A percentile compares a stretch with the other conserved stretches of the same genome.
phyloP scores from a whole-genome alignment of 2,113 vertebrate genomes.

The Lepisosteus oculatus region DNA sequence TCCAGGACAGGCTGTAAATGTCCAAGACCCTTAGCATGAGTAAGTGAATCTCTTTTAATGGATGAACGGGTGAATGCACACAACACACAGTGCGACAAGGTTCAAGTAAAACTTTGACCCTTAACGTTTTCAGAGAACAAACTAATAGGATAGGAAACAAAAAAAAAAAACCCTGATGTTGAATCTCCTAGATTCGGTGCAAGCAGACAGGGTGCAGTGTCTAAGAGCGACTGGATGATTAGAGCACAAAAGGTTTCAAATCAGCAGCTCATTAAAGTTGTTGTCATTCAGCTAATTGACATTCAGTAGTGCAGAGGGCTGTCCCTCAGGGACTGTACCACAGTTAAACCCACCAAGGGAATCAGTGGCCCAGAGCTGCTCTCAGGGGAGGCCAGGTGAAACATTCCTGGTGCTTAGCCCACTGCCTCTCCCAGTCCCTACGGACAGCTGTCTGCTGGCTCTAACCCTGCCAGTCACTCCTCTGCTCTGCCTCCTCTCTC shows the following conservation, averaged over 20 bases:
- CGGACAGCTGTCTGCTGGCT: neutral
- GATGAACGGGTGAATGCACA: no score
- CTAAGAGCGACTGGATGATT: conserved; percentile 24
- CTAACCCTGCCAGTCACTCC: neutral
- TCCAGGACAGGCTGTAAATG: no score
- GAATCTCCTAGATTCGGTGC: no score
- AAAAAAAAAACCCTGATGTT: no score
- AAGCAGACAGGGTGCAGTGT: conserved; percentile 6
- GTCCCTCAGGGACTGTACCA: conserved; percentile 42
- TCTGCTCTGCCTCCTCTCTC: neutral
- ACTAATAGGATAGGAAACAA: no score
- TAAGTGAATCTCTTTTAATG: no score
- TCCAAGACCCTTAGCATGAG: no score
- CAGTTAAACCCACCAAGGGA: conserved; percentile 39
- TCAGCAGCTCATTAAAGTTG: conserved; percentile 67
- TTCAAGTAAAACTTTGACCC: no score
- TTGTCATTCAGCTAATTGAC: conserved; percentile 63
- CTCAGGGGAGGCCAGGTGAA: conserved; percentile 19
- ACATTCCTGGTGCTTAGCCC: neutral
- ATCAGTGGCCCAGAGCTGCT: conserved; percentile 55
- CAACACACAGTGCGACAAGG: no score
- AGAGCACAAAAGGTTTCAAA: conserved; percentile 46
- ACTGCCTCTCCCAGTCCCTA: neutral
- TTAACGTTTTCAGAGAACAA: no score
- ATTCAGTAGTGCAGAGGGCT: conserved; percentile 52